phyloP scores from a whole-genome alignment of 2,113 vertebrate genomes.

The Antechinus stuartii region DNA sequence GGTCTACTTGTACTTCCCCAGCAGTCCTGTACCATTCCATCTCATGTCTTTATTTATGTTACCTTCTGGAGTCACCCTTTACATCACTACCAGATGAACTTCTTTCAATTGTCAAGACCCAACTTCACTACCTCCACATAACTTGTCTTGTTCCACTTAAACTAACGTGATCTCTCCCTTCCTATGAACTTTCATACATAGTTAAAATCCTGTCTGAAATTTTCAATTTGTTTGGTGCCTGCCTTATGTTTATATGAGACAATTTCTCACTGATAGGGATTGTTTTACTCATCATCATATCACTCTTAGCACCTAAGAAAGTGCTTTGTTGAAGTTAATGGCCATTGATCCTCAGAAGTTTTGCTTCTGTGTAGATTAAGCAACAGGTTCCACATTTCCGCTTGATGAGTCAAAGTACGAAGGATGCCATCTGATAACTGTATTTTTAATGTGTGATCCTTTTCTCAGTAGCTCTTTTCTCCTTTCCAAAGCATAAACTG shows the following conservation, averaged over 20 bases:
- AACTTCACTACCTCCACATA: not conserved
- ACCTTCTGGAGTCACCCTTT: not conserved
- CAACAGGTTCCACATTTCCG: conserved; percentile 66
- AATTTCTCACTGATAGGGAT: not conserved
- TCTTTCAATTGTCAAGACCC: not conserved
- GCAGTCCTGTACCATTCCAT: not conserved
- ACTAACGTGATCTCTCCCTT: not conserved
- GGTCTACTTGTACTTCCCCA: not conserved
- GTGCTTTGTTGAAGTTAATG: not conserved
- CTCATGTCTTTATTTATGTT: not conserved
- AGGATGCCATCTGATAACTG: conserved; percentile 73
- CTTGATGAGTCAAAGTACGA: conserved; percentile 66
- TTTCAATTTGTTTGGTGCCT: not conserved
- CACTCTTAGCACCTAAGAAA: not conserved
- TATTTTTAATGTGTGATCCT: conserved; percentile 62
- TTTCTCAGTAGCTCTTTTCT: conserved; percentile 71
- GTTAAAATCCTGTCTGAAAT: not conserved
- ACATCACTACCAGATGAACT: not conserved
- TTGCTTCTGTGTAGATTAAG: conserved; percentile 60
- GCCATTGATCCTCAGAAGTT: conserved; percentile 63
- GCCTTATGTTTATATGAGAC: not conserved
- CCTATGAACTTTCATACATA: not conserved
- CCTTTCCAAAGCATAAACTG: conserved; percentile 66
- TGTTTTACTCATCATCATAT: not conserved
- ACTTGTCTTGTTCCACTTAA: not conserved